These are phyloP conservation scores for Pristionchus mayeri DNA, from an alignment of 2,888 invertebrate species.

Conservation along the genomic window DNA sequence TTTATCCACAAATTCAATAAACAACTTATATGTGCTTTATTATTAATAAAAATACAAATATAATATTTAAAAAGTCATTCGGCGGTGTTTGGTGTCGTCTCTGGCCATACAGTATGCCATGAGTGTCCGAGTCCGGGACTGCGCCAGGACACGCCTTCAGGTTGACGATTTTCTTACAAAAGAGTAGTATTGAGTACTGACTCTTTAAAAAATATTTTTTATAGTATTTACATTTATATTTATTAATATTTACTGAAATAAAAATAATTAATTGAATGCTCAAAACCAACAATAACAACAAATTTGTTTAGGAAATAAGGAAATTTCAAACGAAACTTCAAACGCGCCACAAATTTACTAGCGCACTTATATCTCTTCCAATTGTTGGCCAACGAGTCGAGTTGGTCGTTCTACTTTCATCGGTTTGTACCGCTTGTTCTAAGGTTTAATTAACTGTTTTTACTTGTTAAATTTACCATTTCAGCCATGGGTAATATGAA, in stretches of 20 bases:
- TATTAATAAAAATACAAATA: too few species aligned
- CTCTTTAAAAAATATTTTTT: neutral
- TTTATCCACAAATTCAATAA: too few species aligned
- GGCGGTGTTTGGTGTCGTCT: too few species aligned
- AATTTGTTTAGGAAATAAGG: neutral
- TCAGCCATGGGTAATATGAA: constrained; percentile 32
- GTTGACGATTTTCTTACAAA: neutral
- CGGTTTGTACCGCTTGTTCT: neutral
- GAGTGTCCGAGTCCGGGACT: too few species aligned
- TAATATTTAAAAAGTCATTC: too few species aligned
- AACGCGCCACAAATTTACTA: neutral
- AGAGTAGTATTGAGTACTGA: neutral
- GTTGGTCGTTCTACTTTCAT: constrained; percentile 32
- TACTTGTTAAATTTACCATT: neutral
- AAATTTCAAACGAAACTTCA: neutral
- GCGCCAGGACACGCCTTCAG: too few species aligned
- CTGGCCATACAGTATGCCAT: too few species aligned
- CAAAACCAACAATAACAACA: neutral
- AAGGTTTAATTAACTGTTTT: neutral
- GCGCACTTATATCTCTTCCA: neutral
- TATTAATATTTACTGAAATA: neutral
- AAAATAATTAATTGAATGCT: neutral
- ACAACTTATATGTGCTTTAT: too few species aligned
- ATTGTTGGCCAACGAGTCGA: neutral
- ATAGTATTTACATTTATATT: neutral